Evolutionary conservation across 2,888 invertebrate genomes (phyloP), one percentile per base, ranked within the genome.

Genomic region (Heliconius erato): DNA sequence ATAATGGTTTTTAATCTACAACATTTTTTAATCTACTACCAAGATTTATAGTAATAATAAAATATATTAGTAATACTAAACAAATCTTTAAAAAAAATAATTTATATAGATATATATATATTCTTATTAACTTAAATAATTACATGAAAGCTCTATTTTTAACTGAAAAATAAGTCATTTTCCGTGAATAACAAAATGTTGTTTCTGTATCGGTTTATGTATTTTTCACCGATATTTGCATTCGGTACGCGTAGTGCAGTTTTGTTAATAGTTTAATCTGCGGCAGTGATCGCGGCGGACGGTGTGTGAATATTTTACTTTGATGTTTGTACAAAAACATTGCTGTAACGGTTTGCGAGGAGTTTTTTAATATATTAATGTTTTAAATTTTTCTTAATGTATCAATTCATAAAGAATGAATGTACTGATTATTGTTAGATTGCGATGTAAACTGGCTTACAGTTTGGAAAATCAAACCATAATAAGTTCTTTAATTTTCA

Each of bases 261-360:
- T 93, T 93, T 93, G 94, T 92, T 95, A 94, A 95, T 95, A 93
- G 95, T 92, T 94, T 94, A 94, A 94, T 94, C 94, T 91, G 93
- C 85, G 85, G 85, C 90, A 90, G 91, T 92, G 91, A 92, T 91
- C 91, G 91, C 84, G 87, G 85, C 89, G 88, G 88, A 89, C 90
- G 91, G 87, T 90, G 87, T 84, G 88, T 93, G 92, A 93, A 94
- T 94, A 92, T 93, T 94, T 93, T 89, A 93, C 79, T 59, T 83
- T 65, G 32, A 16, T 83, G 83, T 84, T 83, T 80, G 79, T 67
- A 77, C 78, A 78, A 72, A 83, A 82, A 83, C 79, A 84, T 35
- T 72, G 72, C 35, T 72, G 79, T 16, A 84, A 82, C 68, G 59
- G 59, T 81, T 81, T 67, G 69, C 40, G n/a, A 76, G 69, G 78